Evolutionary conservation across 1,140 invertebrate species (phyloP), one percentile per base, ranked within the genome.

Genomic region (Pachypsylla venusta): DNA sequence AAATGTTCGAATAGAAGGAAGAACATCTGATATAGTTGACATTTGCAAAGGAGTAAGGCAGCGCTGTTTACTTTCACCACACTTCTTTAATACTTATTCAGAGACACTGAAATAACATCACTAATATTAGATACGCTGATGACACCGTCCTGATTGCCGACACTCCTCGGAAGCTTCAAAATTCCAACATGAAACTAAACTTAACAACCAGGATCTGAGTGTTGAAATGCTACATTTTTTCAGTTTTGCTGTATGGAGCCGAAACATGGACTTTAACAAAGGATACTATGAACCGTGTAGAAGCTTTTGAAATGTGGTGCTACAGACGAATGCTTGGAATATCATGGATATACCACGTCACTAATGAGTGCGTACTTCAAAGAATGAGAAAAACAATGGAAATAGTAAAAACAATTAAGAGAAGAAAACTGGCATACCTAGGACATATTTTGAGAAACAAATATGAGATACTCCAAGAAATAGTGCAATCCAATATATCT

Each of bases 71-170:
- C 35, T 67, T 53, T 67, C 65, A 42, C 65, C 65, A n/a, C 57
- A 67, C 19, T 62, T 70, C 26, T 69, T 70, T 58, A 68, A 70
- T 60, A 27, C 69, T 26, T 70, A 70, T 58, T 60, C 59, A 25
- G 59, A 58, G 20, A 35, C 48, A 14, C 35, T 62, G 61, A 26
- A 57, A 39, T 13, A 39, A 39, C 25, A 62, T 64, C 28, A 58
- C 30, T 14, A 62, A 64, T 55, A 25, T 60, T 14, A n/a, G 58
- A 28, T 64, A 62, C 53, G 62, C 61, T 14, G 58, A 60, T 24
- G 61, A 64, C 53, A 64, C 61, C 25, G 60, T 60, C 12, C 28
- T 63, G 19, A 58, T 62, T n/a, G 61, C 59, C 25, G 25, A 25
- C n/a, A 48, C 25, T 35, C 48, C 27, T n/a, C 35, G 25, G 42